Evolutionary conservation across 2,113 vertebrate genomes (phyloP), one percentile per base, ranked within the genome.

Genomic region (Prolemur simus): DNA sequence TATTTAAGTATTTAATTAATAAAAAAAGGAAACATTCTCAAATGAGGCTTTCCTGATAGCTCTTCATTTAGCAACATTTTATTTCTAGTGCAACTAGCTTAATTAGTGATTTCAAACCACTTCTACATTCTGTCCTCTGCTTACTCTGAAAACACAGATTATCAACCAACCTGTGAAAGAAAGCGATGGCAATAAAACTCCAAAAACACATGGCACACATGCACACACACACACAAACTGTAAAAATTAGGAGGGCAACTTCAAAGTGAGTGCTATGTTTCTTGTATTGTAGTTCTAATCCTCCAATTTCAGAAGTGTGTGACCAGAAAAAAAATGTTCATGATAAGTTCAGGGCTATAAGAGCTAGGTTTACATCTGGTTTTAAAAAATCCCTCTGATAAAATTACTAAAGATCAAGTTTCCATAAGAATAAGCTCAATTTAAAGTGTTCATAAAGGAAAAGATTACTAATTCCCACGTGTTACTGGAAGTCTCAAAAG

Each of bases 361-460:
- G 89, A 97, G 88, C 97, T 95, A 96, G 85, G 87, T 68, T 98
- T 97, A 98, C 97, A 97, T 95, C 69, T 95, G 95, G 93, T 88
- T 98, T 63, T 10, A 27, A 27, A 73, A 73, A 73, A 73, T 10
- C 96, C 81, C 82, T 96, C 93, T 96, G 93, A 96, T 97, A 97
- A 98, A 97, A 98, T 96, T 94, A 97, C 83, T 95, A 89, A 84
- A 96, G 95, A 98, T 90, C 92, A 60, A 82, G 98, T 98, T 98
- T 98, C 98, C 97, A 93, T 98, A 97, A 90, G 63, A 98, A 98
- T 98, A 98, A 97, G 60, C 84, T 97, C 96, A 97, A 98, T 98
- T 98, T 97, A 98, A 98, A 98, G 97, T 82, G 95, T 94, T 98
- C 94, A 9, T 87, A 94, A 96, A 98, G 92, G 71, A 96, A 90